Percentiles rank a stretch among this genome's conserved stretches.
Conservation (phyloP, 2,888 invertebrate genomes). For the Monoplex corrugatus region DNA sequence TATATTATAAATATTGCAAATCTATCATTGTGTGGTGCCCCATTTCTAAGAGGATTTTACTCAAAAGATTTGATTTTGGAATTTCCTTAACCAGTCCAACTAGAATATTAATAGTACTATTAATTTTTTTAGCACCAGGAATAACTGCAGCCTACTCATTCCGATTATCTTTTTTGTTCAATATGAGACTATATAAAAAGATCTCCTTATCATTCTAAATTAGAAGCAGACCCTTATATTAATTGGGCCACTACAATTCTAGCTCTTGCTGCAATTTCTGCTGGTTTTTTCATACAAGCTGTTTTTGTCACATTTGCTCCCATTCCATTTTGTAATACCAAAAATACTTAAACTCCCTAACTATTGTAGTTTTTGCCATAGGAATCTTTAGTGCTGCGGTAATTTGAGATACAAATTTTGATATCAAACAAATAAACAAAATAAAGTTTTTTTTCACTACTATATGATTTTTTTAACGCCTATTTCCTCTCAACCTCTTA, state of each 20-base stretch:
- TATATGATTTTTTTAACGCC: conserved; percentile 48
- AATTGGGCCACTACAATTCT: conserved; percentile 35
- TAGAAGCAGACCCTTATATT: conserved; percentile 24
- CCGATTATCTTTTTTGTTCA: conserved; percentile 46
- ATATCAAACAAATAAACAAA: neutral
- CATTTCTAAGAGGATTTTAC: conserved; percentile 75
- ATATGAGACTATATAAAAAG: neutral
- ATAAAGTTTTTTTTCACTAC: neutral
- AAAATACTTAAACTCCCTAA: neutral
- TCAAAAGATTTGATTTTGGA: conserved; percentile 76
- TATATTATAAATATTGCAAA: conserved; percentile 60
- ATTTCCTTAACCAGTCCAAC: conserved; percentile 27
- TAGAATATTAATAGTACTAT: neutral
- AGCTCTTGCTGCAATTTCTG: neutral
- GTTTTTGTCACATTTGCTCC: neutral
- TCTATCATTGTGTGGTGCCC: conserved; percentile 68
- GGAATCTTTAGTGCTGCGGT: too few relatives aligned
- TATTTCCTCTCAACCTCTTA: conserved; percentile 25
- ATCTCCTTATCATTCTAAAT: neutral
- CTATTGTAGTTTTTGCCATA: neutral
- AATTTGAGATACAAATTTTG: neutral
- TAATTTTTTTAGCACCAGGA: conserved; percentile 42
- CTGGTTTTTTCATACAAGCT: neutral
- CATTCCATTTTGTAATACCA: neutral
- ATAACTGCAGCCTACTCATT: conserved; percentile 49